Evolutionary conservation across 2,113 vertebrate species (phyloP), one percentile per base, ranked within the genome.

Genomic region (Archilochus colubris): DNA sequence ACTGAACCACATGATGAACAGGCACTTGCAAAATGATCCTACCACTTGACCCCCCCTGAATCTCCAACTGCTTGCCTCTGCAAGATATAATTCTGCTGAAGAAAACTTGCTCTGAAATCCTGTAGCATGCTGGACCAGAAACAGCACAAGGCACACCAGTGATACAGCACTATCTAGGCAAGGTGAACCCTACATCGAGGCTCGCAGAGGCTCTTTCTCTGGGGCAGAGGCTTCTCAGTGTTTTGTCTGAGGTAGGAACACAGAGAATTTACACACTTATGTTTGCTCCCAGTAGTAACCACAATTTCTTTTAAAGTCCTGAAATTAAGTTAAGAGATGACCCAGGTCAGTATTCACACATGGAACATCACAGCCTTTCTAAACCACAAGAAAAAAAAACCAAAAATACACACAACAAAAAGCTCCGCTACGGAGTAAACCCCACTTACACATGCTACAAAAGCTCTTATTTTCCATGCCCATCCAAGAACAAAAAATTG

Each of bases 1-100:
- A 25, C 38, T 1, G 0, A 93, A 77, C 21, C 30, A 46, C 7
- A 0, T 0, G 0, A 76, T 4, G 10, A 27, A 53, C 14, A 70
- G 22, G 17, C 50, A 50, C 46, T 50, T 68, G 24, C 58, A 70
- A 85, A 64, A 46, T 2, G 7, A 22, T 38, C 25, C 82, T 73
- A 57, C 19, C 46, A 50, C 43, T 30, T 12, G 12, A 3, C 8
- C 1, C 17, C 9, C 10, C 25, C 27, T 3, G 4, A 46, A 84
- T 59, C 50, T 57, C 46, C 40, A 84, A 30, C 33, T 3, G 0
- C 24, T 80, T 7, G 2, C 27, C n/a, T 13, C 27, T 1, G 0
- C 14, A 14, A 63, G 12, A 57, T 14, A 62, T 1, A 70, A 61
- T 4, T 18, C 24, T 66, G n/a, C 21, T 66, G 54, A 78, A 19